Percentiles rank a stretch among this genome's conserved stretches.
These are phyloP conservation scores for Sipha maydis DNA, from an alignment of 2,888 invertebrate genomes.

Conservation along the genomic window DNA sequence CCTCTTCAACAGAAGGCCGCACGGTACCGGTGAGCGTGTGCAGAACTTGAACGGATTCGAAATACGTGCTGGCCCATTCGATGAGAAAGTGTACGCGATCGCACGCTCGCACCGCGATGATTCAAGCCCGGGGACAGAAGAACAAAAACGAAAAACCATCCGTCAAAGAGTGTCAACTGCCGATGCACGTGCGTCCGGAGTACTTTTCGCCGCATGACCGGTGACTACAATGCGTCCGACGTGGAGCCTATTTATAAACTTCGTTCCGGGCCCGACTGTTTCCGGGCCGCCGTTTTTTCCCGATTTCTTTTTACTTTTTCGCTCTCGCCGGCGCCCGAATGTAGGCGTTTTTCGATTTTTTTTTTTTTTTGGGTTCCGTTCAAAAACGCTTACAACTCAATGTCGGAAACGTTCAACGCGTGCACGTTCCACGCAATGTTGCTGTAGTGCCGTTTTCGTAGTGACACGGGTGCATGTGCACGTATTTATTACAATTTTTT, in stretches of 20 bases:
- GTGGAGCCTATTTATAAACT: slow-evolving; percentile 16
- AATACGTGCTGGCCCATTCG: no score
- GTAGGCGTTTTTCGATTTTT: not conserved
- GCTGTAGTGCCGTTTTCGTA: not conserved
- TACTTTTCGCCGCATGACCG: not conserved
- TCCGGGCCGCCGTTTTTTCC: not conserved
- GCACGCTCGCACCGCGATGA: no score
- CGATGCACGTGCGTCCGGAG: not conserved
- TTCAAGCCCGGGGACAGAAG: no score
- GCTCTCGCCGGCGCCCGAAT: not conserved
- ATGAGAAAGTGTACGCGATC: no score
- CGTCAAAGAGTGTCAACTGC: not conserved
- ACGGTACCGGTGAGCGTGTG: no score
- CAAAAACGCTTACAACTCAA: not conserved
- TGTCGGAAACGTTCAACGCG: not conserved
- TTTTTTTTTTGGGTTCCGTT: slow-evolving; percentile 16
- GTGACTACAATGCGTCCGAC: not conserved
- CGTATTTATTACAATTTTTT: not conserved
- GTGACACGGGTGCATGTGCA: not conserved
- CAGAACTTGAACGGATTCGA: no score
- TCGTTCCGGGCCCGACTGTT: not conserved
- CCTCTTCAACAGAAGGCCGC: no score
- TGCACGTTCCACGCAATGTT: not conserved
- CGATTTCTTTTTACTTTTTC: no score
- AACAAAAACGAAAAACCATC: no score